A percentile compares a stretch with the other conserved stretches of the same genome.
Conservation (phyloP, 2,113 vertebrate species). For the Rousettus leschenaultii region DNA sequence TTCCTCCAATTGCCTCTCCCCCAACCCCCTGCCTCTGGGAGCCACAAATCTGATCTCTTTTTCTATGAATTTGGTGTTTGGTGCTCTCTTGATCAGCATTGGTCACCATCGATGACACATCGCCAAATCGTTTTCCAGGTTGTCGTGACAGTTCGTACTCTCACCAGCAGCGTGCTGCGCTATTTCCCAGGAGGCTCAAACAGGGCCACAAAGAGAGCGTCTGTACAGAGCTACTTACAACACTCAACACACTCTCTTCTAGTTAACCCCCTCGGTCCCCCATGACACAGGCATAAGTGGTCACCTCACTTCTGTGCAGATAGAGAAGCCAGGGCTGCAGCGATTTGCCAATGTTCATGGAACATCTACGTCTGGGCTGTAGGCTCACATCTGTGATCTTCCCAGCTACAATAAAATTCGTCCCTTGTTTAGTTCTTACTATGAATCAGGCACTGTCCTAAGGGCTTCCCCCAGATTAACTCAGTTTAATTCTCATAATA, state of each 20-base stretch:
- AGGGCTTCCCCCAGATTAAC: not conserved
- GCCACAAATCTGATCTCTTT: too few species aligned
- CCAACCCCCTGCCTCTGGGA: accelerated
- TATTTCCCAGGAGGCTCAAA: not conserved
- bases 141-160: accelerated
- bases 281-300: accelerated
- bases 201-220: accelerated
- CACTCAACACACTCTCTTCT: too few species aligned
- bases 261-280: not conserved
- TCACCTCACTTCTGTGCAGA: not conserved
- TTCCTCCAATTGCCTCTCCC: not conserved
- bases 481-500: not conserved
- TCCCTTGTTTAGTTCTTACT: not conserved
- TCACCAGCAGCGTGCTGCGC: accelerated
- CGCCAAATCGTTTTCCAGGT: not conserved
- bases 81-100: accelerated
- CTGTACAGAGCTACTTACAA: not conserved
- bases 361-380: accelerated
- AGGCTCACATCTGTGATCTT: not conserved
- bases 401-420: not conserved
- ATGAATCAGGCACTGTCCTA: accelerated
- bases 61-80: not conserved
- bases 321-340: not conserved
- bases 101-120: too few species aligned
- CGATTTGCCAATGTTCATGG: too few species aligned